A percentile compares a stretch with the other conserved stretches of the same genome.
phyloP scores from a whole-genome alignment of 2,797 vertebrate species.

The Eptatretus atami region DNA sequence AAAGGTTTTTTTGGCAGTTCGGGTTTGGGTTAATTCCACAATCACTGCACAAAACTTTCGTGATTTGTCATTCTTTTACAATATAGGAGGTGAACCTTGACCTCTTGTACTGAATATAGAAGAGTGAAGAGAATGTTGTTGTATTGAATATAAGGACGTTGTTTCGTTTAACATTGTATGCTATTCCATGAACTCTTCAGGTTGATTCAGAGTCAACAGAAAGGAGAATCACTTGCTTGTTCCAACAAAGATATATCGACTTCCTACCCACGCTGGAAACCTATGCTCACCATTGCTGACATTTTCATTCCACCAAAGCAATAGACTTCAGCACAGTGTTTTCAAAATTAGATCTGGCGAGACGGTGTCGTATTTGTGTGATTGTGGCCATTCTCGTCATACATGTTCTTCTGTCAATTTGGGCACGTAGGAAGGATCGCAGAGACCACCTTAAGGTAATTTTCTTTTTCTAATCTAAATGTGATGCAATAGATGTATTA shows the following conservation, averaged over 20 bases:
- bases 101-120: too few relatives aligned
- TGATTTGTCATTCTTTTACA: too few relatives aligned
- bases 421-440: neutral
- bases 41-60: too few relatives aligned
- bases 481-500: too few relatives aligned
- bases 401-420: neutral
- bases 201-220: neutral
- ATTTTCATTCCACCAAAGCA: constrained; percentile 3
- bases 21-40: too few relatives aligned
- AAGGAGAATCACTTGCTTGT: neutral
- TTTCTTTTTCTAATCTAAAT: too few relatives aligned
- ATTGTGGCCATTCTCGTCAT: neutral
- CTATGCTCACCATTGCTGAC: neutral
- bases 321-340: constrained; percentile 4
- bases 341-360: neutral
- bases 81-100: too few relatives aligned
- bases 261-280: neutral
- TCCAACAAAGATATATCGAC: neutral
- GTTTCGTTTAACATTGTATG: too few relatives aligned
- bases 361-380: neutral
- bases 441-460: neutral
- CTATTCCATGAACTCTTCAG: neutral
- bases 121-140: too few relatives aligned
- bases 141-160: too few relatives aligned
- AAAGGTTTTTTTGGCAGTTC: too few relatives aligned